Conservation (phyloP, 2,888 invertebrate species). For the Polydrusus cervinus region DNA sequence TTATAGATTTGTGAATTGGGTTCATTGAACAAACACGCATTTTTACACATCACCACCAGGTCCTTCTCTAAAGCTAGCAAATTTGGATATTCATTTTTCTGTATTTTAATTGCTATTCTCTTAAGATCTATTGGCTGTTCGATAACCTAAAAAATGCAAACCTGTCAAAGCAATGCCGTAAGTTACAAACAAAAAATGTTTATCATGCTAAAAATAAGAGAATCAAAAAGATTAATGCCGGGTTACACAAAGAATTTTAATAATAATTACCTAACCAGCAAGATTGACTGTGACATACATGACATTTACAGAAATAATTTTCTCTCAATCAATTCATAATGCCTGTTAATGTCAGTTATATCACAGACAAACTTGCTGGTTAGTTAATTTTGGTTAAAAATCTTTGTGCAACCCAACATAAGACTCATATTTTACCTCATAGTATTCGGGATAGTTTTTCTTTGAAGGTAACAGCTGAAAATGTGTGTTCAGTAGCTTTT, state of each 20-base stretch:
- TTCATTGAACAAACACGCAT: constrained; percentile 97
- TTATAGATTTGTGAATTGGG: constrained; percentile 97
- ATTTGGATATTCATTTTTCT: constrained; percentile 85
- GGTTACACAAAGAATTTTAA: no score
- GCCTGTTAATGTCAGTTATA: no score
- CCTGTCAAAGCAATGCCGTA: no score
- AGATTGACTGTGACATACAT: no score
- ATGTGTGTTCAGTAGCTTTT: constrained; percentile 87
- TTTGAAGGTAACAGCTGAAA: constrained; percentile 95
- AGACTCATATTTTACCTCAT: constrained; percentile 76
- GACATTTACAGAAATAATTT: no score
- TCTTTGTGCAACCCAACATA: no score
- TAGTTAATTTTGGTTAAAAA: no score
- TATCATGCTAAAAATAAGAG: neutral
- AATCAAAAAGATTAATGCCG: no score
- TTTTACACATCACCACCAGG: constrained; percentile 91
- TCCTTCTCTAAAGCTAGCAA: constrained; percentile 92
- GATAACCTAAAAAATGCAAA: constrained; percentile 74
- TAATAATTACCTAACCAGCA: no score
- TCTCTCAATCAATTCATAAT: no score
- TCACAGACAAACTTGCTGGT: no score
- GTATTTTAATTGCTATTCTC: constrained; percentile 93
- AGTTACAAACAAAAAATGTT: no score
- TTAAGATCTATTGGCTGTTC: constrained; percentile 96
- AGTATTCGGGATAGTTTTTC: constrained; percentile 96